A percentile compares a stretch with the other conserved stretches of the same genome.
These are phyloP conservation scores for Orius laevigatus DNA, from an alignment of 1,140 invertebrate species.

Conservation along the genomic window DNA sequence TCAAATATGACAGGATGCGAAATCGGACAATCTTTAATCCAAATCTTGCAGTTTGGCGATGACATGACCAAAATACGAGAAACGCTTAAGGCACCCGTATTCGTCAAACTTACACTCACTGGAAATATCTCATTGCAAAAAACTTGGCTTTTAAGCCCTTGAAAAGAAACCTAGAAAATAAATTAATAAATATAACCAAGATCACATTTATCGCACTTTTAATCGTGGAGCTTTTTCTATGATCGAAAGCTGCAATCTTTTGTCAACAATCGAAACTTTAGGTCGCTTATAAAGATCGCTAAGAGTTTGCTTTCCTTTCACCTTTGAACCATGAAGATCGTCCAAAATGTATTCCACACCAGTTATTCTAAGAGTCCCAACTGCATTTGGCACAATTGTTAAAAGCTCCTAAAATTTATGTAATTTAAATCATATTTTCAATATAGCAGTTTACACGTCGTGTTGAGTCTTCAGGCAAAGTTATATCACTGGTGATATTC, in stretches of 20 bases:
- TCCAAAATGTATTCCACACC: slow-evolving; percentile 18
- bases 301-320: slow-evolving; percentile 28
- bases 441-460: slow-evolving; percentile 22
- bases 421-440: slow-evolving; percentile 2
- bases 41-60: slow-evolving; percentile 48
- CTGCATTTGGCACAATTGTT: slow-evolving; percentile 18
- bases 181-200: background rate
- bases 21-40: background rate
- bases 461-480: slow-evolving; percentile 29
- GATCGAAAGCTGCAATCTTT: slow-evolving; percentile 23
- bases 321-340: slow-evolving; percentile 24
- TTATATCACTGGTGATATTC: slow-evolving; percentile 27
- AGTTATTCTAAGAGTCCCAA: slow-evolving; percentile 20
- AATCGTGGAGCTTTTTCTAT: slow-evolving; percentile 37
- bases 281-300: slow-evolving; percentile 18
- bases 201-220: slow-evolving; percentile 33
- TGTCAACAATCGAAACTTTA: slow-evolving; percentile 18
- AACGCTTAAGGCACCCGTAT: slow-evolving; percentile 46
- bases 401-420: slow-evolving; percentile 21
- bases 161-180: slow-evolving; percentile 41
- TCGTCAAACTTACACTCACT: slow-evolving; percentile 47
- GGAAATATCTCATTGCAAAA: slow-evolving; percentile 55
- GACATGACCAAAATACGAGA: slow-evolving; percentile 47
- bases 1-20: background rate
- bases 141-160: slow-evolving; percentile 46